These are phyloP conservation scores for Hapalemur alaotrensis DNA, from an alignment of 2,797 vertebrate genomes.

Conservation along the genomic window DNA sequence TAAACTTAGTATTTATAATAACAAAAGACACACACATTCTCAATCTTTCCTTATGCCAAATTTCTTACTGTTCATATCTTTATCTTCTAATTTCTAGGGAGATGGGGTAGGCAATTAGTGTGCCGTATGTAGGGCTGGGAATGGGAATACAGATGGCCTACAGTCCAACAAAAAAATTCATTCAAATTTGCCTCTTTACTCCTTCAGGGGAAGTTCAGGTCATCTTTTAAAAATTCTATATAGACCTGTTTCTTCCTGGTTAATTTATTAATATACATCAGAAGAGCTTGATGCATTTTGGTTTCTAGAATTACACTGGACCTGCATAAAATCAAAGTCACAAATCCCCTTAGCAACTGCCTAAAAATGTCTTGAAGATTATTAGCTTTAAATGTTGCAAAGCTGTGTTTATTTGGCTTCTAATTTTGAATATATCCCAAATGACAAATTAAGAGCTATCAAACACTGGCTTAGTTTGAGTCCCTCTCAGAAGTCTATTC, in stretches of 20 bases:
- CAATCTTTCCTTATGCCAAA: not conserved
- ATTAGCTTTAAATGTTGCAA: conserved; percentile 61
- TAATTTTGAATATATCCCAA: conserved; percentile 63
- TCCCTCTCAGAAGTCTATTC: conserved; percentile 43
- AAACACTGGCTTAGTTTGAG: conserved; percentile 48
- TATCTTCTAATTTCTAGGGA: not conserved
- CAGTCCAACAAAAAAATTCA: not conserved
- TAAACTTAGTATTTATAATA: not conserved
- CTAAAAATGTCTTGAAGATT: conserved; percentile 46
- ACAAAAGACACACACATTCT: not conserved
- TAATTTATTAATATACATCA: not conserved
- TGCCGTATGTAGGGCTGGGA: not conserved
- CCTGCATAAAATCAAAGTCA: conserved; percentile 27
- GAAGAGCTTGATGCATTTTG: not conserved
- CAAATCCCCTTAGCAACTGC: not conserved
- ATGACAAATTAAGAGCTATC: conserved; percentile 66
- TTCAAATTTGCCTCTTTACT: not conserved
- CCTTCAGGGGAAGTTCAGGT: not conserved
- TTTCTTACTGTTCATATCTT: not conserved
- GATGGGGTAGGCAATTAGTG: not conserved
- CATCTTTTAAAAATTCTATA: not conserved
- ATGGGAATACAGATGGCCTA: not conserved
- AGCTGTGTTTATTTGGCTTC: conserved; percentile 52
- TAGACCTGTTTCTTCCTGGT: not conserved
- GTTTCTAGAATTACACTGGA: not conserved